These are phyloP conservation scores for Ophioninae sp. DNA, from an alignment of 2,888 invertebrate genomes.

Conservation along the genomic window DNA sequence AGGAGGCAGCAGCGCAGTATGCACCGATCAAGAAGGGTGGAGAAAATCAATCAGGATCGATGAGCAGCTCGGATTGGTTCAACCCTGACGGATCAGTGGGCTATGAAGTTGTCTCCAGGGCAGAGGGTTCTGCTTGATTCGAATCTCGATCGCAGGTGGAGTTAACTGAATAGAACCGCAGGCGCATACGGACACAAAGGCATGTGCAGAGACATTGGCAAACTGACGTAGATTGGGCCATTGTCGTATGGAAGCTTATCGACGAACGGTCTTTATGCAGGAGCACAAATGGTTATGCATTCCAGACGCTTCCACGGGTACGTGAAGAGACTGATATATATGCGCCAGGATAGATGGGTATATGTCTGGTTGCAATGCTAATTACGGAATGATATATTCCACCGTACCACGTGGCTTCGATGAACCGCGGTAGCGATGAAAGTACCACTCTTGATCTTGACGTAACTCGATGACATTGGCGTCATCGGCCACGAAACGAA, in stretches of 20 bases:
- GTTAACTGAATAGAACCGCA: conserved; percentile 12
- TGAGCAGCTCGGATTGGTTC: background rate
- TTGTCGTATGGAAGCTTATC: conserved; percentile 25
- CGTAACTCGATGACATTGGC: background rate
- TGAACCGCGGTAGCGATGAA: conserved; percentile 9
- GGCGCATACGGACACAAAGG: background rate
- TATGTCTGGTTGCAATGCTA: conserved; percentile 55
- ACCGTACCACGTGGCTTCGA: conserved; percentile 5
- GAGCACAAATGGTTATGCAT: conserved; percentile 55
- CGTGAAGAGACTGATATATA: background rate
- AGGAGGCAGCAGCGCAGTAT: too few relatives aligned
- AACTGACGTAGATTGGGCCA: conserved; percentile 27
- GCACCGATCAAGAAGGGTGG: too few relatives aligned
- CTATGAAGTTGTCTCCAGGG: background rate
- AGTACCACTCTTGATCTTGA: background rate
- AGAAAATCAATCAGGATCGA: background rate
- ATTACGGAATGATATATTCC: conserved; percentile 61
- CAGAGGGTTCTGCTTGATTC: background rate
- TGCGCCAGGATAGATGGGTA: conserved; percentile 36
- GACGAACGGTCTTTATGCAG: conserved; percentile 12
- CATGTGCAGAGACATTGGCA: background rate
- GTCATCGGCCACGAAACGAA: conserved; percentile 5
- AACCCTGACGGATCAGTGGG: background rate
- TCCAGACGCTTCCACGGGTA: conserved; percentile 6
- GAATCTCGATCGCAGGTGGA: conserved; percentile 16